Conservation (phyloP, 2,797 vertebrate species). For the Setipinna tenuifilis region DNA sequence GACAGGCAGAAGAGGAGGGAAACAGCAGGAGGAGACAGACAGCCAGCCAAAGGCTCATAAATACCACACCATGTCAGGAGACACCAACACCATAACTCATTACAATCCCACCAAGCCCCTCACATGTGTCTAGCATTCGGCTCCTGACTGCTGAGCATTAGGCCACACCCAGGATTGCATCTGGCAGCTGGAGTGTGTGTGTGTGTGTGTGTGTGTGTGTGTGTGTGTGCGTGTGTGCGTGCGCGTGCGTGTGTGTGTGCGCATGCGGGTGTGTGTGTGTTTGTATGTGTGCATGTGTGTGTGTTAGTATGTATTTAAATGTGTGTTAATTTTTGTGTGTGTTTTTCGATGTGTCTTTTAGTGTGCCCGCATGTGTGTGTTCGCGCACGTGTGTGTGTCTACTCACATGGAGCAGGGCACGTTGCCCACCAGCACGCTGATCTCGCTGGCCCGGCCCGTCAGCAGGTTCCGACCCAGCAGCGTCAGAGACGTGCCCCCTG, state of each 20-base stretch:
- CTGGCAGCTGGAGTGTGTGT: not conserved
- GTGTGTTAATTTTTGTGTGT: not conserved
- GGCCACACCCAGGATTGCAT: not conserved
- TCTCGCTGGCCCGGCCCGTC: slow-evolving; percentile 84
- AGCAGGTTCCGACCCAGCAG: slow-evolving; percentile 85
- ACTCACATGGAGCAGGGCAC: slow-evolving; percentile 89
- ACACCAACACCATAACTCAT: not conserved
- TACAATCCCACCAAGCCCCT: not conserved
- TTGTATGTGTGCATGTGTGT: too few species aligned
- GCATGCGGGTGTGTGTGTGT: too few species aligned
- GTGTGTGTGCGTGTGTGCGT: not conserved
- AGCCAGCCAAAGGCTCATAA: not conserved
- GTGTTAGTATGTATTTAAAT: too few species aligned
- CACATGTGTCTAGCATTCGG: not conserved
- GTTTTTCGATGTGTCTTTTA: not conserved
- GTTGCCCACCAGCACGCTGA: slow-evolving; percentile 83
- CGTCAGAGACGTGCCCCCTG: slow-evolving; percentile 87
- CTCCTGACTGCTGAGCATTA: not conserved
- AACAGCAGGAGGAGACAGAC: slow-evolving; percentile 5
- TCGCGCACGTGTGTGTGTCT: not conserved
- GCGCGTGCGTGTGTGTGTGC: too few species aligned
- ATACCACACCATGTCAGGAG: not conserved
- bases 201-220: not conserved
- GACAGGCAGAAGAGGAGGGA: not conserved
- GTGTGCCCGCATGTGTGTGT: not conserved